phyloP scores from a whole-genome alignment of 2,888 invertebrate genomes.

The Orgyia antiqua region DNA sequence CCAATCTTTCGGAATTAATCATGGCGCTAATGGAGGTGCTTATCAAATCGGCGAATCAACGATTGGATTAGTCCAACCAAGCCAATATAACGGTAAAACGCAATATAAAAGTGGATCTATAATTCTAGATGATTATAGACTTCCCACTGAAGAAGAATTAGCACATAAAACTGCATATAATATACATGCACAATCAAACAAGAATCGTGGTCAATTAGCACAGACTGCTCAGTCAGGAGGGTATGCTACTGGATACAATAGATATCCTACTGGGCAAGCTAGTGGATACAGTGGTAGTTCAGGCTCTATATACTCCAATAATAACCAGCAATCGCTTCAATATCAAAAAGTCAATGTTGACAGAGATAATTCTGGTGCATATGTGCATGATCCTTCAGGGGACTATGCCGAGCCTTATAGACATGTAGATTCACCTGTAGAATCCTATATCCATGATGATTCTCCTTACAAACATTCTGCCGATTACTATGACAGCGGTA shows the following conservation, averaged over 20 bases:
- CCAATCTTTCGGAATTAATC: constrained; percentile 26
- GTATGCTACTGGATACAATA: constrained; percentile 9
- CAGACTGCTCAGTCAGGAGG: constrained; percentile 9
- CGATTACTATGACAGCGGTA: constrained; percentile 44
- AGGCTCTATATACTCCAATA: constrained; percentile 5
- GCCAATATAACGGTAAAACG: constrained; percentile 40
- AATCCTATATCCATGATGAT: constrained; percentile 56
- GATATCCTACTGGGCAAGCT: constrained; percentile 1
- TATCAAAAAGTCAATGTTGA: constrained; percentile 39
- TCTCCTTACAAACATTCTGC: constrained; percentile 44
- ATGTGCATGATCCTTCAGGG: constrained; percentile 67
- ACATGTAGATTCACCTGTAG: constrained; percentile 51
- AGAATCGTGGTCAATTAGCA: constrained; percentile 5
- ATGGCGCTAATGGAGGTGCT: constrained; percentile 16
- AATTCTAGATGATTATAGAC: constrained; percentile 63
- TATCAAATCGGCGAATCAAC: constrained; percentile 30
- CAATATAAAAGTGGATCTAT: constrained; percentile 64
- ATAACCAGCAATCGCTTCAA: constrained; percentile 23
- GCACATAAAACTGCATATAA: constrained; percentile 16
- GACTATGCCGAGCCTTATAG: constrained; percentile 64
- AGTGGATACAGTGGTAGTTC: constrained; percentile 17
- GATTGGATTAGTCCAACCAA: constrained; percentile 52
- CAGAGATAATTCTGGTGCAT: constrained; percentile 61
- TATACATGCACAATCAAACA: constrained; percentile 3
- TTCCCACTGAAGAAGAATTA: constrained; percentile 41